Base-by-base conservation (phyloP, 2,113 vertebrate species). In the Apteryx mantelli region DNA sequence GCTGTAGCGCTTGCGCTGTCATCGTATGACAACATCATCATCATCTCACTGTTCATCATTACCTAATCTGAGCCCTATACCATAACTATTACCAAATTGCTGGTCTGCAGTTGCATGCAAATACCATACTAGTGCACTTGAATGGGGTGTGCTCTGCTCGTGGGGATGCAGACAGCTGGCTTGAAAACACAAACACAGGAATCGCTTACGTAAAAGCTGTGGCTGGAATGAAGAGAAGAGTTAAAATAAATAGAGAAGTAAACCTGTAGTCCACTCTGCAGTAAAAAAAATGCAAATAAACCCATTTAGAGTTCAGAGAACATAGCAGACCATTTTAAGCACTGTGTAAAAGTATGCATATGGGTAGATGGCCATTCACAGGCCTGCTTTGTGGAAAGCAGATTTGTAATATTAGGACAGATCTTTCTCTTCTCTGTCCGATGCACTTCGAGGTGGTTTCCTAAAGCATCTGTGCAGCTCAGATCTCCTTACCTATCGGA, bases 11-110 rank as follows among this genome's bases (percentile, higher is more conserved):
- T 60, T 79, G 46, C 19, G 11, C 13, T 79, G 13, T 36, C 48
- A 4, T 18, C 55, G 17, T 36, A 9, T 7, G 20, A 3, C 9
- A 13, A 0, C 7, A 28, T 10, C 53, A n/a, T 34, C 19, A 24
- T 53, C 24, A 2, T 32, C 28, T 55, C 8, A 3, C 10, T 83
- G 58, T 20, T 42, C 42, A 5, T 34, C 60, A 3, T 6, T 63
- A 50, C 50, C 77, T 40, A 3, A 21, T 15, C 20, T 42, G 50
- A 65, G 53, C 1, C 0, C 53, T 21, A 60, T 22, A 11, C 61
- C 17, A 19, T 22, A 5, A 66, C 22, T 2, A 0, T 15, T n/a
- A 18, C 1, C 2, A 21, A 65, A 13, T 15, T 18, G 5, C 34
- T 25, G 6, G 25, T 11, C 44, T 44, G 14, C 38, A 18, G 60